Base-by-base conservation (phyloP, 2,888 invertebrate species). In the Apodemia duryi region DNA sequence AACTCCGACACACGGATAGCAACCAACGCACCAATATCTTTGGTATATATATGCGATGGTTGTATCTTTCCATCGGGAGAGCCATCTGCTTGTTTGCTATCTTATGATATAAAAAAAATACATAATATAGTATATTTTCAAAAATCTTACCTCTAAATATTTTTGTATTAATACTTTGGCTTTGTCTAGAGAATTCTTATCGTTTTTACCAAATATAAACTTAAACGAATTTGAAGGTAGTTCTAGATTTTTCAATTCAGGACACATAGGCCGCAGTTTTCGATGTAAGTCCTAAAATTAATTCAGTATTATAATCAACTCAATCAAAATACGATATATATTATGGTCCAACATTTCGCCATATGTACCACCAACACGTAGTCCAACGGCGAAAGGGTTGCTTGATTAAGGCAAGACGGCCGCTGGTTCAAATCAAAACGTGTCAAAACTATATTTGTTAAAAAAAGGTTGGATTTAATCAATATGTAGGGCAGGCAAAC, bases 81-180 rank as follows among this genome's bases (percentile, higher is more conserved):
- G 21, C 21, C 21, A 21, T 21, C 21, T 21, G 21, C 21, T 21
- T 21, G 21, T 21, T 21, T 21, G 21, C 21, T 21, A 21, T 21
- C 21, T 21, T 21, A 21, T 21, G 21, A 21, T 21, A 21, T 21
- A 21, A 21, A 21, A 21, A 21, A 21, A 21, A 9, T 72, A 98
- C 90, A 74, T 95, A 93, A 70, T 97, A 38, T n/a, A 2, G 6
- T 64, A 6, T 13, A 21, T 52, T 21, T 52, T 32, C 13, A 54
- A 6, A 46, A 61, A 13, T 51, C 94, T 91, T 88, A 97, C 97
- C 91, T 96, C 95, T 78, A 98, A 93, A 90, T 97, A 98, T 83
- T 95, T 96, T 85, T 97, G 97, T 78, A 97, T 95, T 82, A 96
- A 95, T 70, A 90, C 91, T 84, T 96, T 97, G 3, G 97, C 96